A percentile compares a stretch with the other conserved stretches of the same genome.
phyloP scores from a whole-genome alignment of 2,797 vertebrate genomes.

The Aldrovandia affinis region DNA sequence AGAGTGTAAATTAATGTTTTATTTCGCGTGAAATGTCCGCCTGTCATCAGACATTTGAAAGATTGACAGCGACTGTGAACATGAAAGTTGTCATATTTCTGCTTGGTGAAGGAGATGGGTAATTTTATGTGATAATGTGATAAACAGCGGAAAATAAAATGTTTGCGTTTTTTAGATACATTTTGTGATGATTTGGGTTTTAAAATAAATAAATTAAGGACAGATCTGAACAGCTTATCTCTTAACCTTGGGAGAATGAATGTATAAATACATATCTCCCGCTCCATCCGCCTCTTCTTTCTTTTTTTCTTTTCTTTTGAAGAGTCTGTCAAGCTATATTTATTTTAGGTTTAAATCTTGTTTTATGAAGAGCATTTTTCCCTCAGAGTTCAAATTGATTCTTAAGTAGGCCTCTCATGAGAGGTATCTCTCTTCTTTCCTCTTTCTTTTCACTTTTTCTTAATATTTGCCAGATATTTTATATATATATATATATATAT shows the following conservation, averaged over 20 bases:
- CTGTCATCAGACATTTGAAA: not conserved
- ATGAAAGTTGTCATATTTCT: not conserved
- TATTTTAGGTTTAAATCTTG: conserved; percentile 16
- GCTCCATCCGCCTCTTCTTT: not conserved
- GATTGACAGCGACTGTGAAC: not conserved
- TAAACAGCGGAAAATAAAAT: not conserved
- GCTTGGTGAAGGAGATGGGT: not conserved
- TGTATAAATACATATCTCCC: conserved; percentile 1
- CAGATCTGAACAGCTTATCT: conserved; percentile 10
- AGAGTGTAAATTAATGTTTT: not conserved
- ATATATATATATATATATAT: too few relatives aligned
- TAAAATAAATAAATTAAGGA: not conserved
- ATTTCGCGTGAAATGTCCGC: not conserved
- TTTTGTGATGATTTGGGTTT: not conserved
- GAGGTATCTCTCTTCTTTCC: not conserved
- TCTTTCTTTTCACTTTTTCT: not conserved
- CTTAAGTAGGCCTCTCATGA: conserved; percentile 14
- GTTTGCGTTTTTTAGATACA: not conserved
- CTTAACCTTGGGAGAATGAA: conserved; percentile 10
- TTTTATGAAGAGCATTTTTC: conserved; percentile 15
- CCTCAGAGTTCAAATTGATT: conserved; percentile 7
- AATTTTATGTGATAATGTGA: not conserved
- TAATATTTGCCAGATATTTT: not conserved
- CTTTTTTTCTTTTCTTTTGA: conserved; percentile 4
- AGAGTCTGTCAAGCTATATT: conserved; percentile 16